Percentiles rank a stretch among this genome's conserved stretches.
Evolutionary conservation across 2,113 vertebrate genomes (phyloP).

Genomic region (Opisthocomus hoazin): DNA sequence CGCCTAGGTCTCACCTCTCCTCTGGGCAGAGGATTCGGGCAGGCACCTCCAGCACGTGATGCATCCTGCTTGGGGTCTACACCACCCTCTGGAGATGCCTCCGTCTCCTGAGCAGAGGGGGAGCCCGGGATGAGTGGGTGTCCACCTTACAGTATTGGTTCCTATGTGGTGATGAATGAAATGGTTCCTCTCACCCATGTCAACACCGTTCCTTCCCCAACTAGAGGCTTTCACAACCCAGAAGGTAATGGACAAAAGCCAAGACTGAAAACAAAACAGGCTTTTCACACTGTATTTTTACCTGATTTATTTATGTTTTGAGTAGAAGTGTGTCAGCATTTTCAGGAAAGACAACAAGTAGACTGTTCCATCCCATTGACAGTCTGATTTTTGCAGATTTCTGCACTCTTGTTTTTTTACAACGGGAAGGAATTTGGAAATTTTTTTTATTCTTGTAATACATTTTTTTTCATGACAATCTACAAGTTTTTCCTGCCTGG

Average conservation of each 20-base stretch:
- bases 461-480: background rate
- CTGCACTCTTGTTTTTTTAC: background rate
- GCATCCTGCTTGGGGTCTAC: background rate
- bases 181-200: background rate
- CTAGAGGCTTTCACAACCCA: background rate
- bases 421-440: background rate
- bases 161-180: background rate
- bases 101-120: background rate
- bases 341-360: slow-evolving; percentile 22
- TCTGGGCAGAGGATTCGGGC: background rate
- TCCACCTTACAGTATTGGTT: background rate
- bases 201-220: background rate
- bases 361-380: background rate
- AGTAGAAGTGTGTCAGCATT: slow-evolving; percentile 1
- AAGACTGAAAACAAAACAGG: background rate
- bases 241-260: background rate
- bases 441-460: background rate
- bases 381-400: slow-evolving; percentile 20
- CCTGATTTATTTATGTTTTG: slow-evolving; percentile 43
- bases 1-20: background rate
- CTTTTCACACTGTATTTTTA: background rate
- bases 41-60: rapidly evolving
- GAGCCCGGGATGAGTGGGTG: background rate
- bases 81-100: background rate
- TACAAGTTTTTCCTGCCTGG: background rate